Evolutionary conservation across 2,113 vertebrate genomes (phyloP).

Genomic region (Riparia riparia): DNA sequence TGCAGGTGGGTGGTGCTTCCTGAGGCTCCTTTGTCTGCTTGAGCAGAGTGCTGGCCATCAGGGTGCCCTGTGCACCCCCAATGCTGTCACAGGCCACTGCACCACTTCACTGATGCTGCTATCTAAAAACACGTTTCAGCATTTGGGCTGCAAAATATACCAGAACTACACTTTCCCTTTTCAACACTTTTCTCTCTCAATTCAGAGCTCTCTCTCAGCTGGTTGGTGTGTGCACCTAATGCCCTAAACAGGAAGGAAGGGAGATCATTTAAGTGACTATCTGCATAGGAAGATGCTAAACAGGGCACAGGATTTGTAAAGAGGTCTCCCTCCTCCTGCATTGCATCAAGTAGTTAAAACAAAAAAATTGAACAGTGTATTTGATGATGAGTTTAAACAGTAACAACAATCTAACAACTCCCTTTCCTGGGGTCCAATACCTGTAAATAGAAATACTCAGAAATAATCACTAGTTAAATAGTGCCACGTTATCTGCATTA

Average conservation of each 20-base stretch:
- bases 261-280: background rate
- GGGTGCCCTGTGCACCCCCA: background rate
- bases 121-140: background rate
- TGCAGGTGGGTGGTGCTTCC: fast-evolving
- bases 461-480: background rate
- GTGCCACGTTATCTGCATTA: background rate
- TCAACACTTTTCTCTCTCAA: background rate
- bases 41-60: background rate
- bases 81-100: fast-evolving
- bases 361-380: background rate
- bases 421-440: background rate
- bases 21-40: background rate
- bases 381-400: background rate
- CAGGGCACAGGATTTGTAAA: background rate
- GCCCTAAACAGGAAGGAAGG: background rate
- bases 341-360: background rate
- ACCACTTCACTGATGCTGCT: background rate
- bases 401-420: background rate
- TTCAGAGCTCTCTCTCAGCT: background rate
- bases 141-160: background rate
- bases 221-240: background rate
- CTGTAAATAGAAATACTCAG: background rate
- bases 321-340: background rate
- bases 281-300: background rate
- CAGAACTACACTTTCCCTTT: fast-evolving